Conservation (phyloP, 2,113 vertebrate species). For the Sardina pilchardus region DNA sequence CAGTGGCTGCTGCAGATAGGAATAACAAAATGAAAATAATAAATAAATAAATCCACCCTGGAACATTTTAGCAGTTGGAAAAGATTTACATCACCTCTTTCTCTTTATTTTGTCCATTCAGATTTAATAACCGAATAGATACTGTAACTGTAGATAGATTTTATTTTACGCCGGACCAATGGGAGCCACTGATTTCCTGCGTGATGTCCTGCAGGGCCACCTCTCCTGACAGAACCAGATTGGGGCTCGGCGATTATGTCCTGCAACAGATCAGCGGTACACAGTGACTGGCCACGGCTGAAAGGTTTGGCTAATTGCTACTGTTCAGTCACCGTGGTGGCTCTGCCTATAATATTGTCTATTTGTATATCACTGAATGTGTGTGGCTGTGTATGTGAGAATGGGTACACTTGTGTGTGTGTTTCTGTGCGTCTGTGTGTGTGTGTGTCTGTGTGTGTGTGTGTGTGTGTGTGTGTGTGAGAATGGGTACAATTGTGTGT, state of each 20-base stretch:
- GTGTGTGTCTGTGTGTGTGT: not conserved
- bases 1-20: not conserved
- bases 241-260: slow-evolving; percentile 32
- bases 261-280: not conserved
- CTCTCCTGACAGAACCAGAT: slow-evolving; percentile 27
- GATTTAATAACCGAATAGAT: not conserved
- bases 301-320: slow-evolving; percentile 9
- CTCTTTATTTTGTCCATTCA: not conserved
- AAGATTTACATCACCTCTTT: not conserved
- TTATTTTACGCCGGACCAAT: not conserved
- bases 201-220: slow-evolving; percentile 30
- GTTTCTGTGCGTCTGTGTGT: no score
- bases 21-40: not conserved
- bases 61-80: not conserved
- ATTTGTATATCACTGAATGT: not conserved
- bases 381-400: not conserved
- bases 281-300: slow-evolving; percentile 3
- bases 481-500: no score
- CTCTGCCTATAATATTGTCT: not conserved
- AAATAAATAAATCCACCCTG: not conserved
- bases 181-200: not conserved
- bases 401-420: not conserved
- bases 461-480: not conserved
- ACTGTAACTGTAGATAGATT: no score
- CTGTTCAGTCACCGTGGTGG: slow-evolving; percentile 23